Evolutionary conservation across 2,797 vertebrate genomes (phyloP).

Genomic region (Falco rusticolus): DNA sequence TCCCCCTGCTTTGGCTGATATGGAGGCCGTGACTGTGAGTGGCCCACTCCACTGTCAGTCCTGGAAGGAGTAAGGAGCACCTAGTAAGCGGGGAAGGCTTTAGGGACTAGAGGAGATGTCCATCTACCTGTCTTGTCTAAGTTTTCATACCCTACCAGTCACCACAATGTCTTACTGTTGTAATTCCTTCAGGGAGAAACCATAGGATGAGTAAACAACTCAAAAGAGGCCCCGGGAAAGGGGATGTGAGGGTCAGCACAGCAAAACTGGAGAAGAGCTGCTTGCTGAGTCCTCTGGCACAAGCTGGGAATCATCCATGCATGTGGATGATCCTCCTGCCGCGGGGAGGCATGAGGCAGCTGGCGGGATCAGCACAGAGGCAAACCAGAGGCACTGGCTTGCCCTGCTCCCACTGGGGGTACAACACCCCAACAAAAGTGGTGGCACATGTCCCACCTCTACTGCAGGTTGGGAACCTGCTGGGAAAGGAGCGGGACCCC

Average conservation of each 20-base stretch:
- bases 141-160: conserved; percentile 10
- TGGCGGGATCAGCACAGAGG: fast-evolving
- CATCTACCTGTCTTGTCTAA: background rate
- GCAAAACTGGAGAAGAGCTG: background rate
- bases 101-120: background rate
- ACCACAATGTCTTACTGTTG: background rate
- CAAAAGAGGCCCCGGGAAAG: conserved; percentile 16
- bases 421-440: background rate
- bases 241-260: background rate
- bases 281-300: background rate
- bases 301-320: background rate
- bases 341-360: background rate
- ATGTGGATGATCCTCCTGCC: background rate
- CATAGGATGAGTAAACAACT: conserved; percentile 13
- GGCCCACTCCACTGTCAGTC: background rate
- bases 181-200: conserved; percentile 12
- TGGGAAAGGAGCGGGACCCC: background rate
- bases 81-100: background rate
- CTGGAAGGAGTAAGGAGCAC: background rate
- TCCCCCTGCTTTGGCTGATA: background rate
- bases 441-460: background rate
- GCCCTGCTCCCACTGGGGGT: background rate
- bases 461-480: background rate
- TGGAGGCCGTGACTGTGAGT: background rate
- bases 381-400: background rate